Evolutionary conservation across 1,140 invertebrate genomes (phyloP).

Genomic region (Ceratosolen fusciceps): DNA sequence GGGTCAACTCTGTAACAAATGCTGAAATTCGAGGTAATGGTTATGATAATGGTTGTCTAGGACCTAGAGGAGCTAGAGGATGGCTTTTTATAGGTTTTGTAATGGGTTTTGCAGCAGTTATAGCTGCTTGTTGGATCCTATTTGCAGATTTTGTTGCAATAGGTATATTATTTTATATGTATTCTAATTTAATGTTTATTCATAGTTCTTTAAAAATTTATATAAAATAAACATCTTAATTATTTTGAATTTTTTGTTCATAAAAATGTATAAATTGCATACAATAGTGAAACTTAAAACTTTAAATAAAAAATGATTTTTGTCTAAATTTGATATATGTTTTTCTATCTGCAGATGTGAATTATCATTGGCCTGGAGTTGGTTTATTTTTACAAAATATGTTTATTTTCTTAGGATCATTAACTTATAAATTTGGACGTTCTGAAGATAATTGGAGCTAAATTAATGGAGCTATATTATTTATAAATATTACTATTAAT

Average conservation of each 20-base stretch:
- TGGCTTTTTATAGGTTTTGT: slow-evolving; percentile 98
- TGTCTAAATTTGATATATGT: slow-evolving; percentile 13
- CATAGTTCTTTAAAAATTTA: not conserved
- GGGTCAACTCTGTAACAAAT: slow-evolving; percentile 97
- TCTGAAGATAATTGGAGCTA: slow-evolving; percentile 85
- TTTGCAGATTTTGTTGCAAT: slow-evolving; percentile 83
- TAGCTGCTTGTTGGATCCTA: slow-evolving; percentile 96
- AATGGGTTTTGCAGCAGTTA: slow-evolving; percentile 94
- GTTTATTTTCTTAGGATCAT: slow-evolving; percentile 92
- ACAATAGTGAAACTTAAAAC: not conserved
- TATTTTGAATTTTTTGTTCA: not conserved
- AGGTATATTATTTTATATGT: slow-evolving; percentile 51
- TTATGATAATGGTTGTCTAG: slow-evolving; percentile 90
- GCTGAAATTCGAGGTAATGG: slow-evolving; percentile 90
- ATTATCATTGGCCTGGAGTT: slow-evolving; percentile 85
- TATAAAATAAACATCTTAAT: slow-evolving; percentile 19
- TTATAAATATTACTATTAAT: not conserved
- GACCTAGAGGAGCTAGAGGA: slow-evolving; percentile 89
- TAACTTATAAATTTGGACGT: slow-evolving; percentile 95
- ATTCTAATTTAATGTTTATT: not conserved
- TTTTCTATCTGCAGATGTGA: slow-evolving; percentile 55
- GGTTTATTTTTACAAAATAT: slow-evolving; percentile 95
- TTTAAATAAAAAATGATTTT: not conserved
- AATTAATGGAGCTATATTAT: not conserved
- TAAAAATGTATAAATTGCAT: slow-evolving; percentile 28